Conservation (phyloP, 2,888 invertebrate species). For the Oxytorus armatus region DNA sequence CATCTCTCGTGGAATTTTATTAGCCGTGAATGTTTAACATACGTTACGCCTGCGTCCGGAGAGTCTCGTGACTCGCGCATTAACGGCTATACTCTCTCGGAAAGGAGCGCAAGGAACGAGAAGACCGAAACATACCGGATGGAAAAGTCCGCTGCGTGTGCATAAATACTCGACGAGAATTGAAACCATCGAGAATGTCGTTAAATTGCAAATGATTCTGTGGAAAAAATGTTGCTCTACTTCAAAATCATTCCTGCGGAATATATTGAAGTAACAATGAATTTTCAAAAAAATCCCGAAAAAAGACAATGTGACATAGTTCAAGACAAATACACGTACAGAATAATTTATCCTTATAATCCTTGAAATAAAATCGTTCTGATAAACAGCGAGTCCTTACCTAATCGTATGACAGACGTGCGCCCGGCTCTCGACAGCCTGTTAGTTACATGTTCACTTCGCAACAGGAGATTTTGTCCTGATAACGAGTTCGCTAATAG, state of each 20-base stretch:
- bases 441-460: constrained; percentile 17
- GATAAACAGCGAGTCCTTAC: neutral
- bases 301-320: neutral
- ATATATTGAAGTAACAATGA: neutral
- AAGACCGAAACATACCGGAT: neutral
- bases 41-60: constrained; percentile 34
- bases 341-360: neutral
- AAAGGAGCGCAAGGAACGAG: neutral
- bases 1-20: constrained; percentile 46
- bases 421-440: neutral
- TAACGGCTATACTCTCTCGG: constrained; percentile 23
- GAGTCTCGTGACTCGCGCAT: constrained; percentile 43
- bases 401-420: constrained; percentile 5
- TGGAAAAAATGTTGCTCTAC: neutral
- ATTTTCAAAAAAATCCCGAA: neutral
- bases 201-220: neutral
- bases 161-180: constrained; percentile 10
- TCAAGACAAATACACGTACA: neutral
- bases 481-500: constrained; percentile 70
- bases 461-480: constrained; percentile 62
- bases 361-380: neutral
- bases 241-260: neutral
- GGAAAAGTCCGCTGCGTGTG: neutral
- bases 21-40: constrained; percentile 62
- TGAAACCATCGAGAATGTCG: neutral